Base-by-base conservation (phyloP, 1,140 invertebrate genomes). In the Solenopsis invicta region DNA sequence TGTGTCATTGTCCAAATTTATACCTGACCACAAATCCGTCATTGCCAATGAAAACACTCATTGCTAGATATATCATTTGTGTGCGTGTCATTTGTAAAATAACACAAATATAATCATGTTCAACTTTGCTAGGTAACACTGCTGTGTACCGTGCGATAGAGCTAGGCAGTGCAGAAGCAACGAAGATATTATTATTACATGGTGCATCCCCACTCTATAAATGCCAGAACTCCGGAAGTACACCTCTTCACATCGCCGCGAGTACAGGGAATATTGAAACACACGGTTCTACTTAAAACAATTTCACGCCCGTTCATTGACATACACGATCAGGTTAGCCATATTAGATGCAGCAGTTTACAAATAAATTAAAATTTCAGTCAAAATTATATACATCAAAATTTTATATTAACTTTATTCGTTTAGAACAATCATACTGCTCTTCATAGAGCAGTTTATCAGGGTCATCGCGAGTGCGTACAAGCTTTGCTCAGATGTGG, bases 191-290 rank as follows among this genome's bases (percentile, higher is more conserved):
- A 29, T 12, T 90, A 61, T 62, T 66, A 5, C 71, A 29, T 13
- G 69, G 61, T 34, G 89, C 88, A 1, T 74, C 66, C 45, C 85
- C 74, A 6, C 59, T 76, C 37, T 75, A 75, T 3, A 86, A 16
- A 34, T 90, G 88, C 29, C 80, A 41, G 4, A 71, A 29, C 8
- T 71, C 69, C n/a, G 67, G 74, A 59, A 90, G 48, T 21, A 90
- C 78, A 1, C 78, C 86, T 12, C 66, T 90, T 59, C 89, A 90
- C n/a, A 52, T 89, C 2, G 89, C 72, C 16, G 85, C 89, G 45
- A 69, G 16, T 5, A 1, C 29, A 4, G 89, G 85, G 4, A 84
- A n/a, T n/a, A 12, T 45, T 0, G 78, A 87, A 12, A 64, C 61
- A 2, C 29, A 45, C 54, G 34, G 13, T 77, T 18, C 67, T 90